Percentiles rank a stretch among this genome's conserved stretches.
phyloP scores from a whole-genome alignment of 1,140 invertebrate genomes.

The Drosophila lacteicornis region DNA sequence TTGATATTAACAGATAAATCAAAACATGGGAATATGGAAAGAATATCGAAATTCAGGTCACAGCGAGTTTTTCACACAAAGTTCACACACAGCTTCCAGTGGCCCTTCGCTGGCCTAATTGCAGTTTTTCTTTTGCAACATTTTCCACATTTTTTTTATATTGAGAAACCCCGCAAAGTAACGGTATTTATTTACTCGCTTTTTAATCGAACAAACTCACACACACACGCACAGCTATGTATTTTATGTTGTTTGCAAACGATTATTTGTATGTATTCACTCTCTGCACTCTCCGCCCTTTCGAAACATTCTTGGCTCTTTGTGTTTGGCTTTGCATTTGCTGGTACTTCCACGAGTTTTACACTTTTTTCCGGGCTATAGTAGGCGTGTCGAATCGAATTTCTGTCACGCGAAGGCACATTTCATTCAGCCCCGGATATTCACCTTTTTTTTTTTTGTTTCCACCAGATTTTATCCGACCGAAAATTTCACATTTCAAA shows the following conservation, averaged over 20 bases:
- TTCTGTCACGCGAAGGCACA: constrained; percentile 26
- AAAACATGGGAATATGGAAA: constrained; percentile 20
- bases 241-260: constrained; percentile 8
- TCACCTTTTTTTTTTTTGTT: constrained; percentile 20
- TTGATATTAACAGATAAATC: constrained; percentile 31
- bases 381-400: constrained; percentile 21
- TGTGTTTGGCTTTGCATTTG: constrained; percentile 12
- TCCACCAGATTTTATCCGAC: constrained; percentile 22
- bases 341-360: constrained; percentile 6
- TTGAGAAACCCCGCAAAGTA: constrained; percentile 17
- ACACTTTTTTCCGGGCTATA: constrained; percentile 4
- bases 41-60: constrained; percentile 26
- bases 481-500: constrained; percentile 35
- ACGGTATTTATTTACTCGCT: constrained; percentile 13
- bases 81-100: constrained; percentile 33
- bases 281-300: constrained; percentile 29
- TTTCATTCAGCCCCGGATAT: constrained; percentile 22
- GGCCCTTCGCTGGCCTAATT: constrained; percentile 34
- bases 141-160: not conserved
- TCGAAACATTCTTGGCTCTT: constrained; percentile 31
- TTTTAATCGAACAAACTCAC: constrained; percentile 8
- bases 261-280: constrained; percentile 35
- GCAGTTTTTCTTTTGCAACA: constrained; percentile 10
- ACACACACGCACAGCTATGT: constrained; percentile 8
- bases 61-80: not conserved